Base-by-base conservation (phyloP, 2,888 invertebrate species). In the Rhogogaster chlorosoma region DNA sequence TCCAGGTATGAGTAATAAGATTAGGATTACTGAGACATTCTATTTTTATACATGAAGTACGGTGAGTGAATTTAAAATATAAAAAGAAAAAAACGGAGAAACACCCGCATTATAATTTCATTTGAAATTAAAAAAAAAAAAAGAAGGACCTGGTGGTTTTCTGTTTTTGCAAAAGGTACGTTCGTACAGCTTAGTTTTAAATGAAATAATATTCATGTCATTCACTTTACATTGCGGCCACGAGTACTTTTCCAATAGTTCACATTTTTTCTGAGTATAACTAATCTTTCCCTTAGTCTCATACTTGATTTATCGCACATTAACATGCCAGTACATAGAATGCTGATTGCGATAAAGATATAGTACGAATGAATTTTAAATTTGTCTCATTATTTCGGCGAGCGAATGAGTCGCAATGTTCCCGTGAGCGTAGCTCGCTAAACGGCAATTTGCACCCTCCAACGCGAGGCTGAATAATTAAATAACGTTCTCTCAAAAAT, bases 381-480 rank as follows among this genome's bases (percentile, higher is more conserved):
- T 80, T 80, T 80, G 5, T 80, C 61, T 80, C 80, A 80, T 61
- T 80, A 80, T 61, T 80, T 80, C 29, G 80, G 38, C 22, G 6
- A 36, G 61, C 80, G n/a, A 32, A 78, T 57, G 57, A 57, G n/a
- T 78, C 32, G 36, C 80, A 22, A 38, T 61, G 38, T 57, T 26
- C 7, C 80, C 61, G 61, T 36, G 38, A 80, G 38, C 61, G 61
- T 80, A 38, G 61, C 61, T 80, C 61, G 61, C 61, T 61, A 61
- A 80, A 80, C 80, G 80, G 61, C 80, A 61, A 80, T 80, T 80
- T 61, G n/a, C 78, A 78, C 78, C 78, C 78, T 80, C 36, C 57
- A 38, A 38, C 7, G 38, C 38, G 80, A 80, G 61, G 38, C 57
- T 80, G 80, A 80, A 80, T 80, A 80, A 80, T 80, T 80, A 61